These are phyloP conservation scores for Polypedilum vanderplanki DNA, from an alignment of 1,140 invertebrate species.

Conservation along the genomic window DNA sequence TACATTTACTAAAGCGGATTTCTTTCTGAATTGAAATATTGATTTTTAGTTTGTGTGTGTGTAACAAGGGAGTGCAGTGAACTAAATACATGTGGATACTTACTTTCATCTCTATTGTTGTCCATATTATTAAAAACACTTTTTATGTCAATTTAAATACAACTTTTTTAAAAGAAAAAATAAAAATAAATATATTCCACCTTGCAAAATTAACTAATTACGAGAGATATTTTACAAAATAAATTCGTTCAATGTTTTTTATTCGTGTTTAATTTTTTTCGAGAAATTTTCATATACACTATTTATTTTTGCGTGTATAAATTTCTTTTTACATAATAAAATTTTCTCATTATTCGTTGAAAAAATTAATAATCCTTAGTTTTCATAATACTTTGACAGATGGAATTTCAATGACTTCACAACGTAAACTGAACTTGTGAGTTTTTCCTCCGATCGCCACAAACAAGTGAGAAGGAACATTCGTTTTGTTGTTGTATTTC, in stretches of 20 bases:
- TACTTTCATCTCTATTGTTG: not conserved
- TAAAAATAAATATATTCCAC: too few relatives aligned
- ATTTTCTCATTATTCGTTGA: not conserved
- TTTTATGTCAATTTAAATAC: not conserved
- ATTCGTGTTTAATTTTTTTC: too few relatives aligned
- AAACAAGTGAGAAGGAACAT: conserved; percentile 2
- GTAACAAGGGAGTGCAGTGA: not conserved
- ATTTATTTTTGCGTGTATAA: too few relatives aligned
- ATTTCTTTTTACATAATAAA: not conserved
- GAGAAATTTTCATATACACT: too few relatives aligned
- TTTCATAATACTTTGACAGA: not conserved
- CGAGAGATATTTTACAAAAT: too few relatives aligned
- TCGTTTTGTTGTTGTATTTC: not conserved
- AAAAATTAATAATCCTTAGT: not conserved
- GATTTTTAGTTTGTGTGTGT: conserved; percentile 4
- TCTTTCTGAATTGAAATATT: not conserved
- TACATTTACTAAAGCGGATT: not conserved
- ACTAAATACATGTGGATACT: not conserved
- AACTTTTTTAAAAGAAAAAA: too few relatives aligned
- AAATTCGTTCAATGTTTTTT: too few relatives aligned
- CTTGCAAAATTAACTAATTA: too few relatives aligned
- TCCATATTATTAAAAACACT: conserved; percentile 6
- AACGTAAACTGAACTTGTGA: conserved; percentile 17
- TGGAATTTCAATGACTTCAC: conserved; percentile 17
- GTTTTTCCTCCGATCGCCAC: conserved; percentile 1